phyloP scores from a whole-genome alignment of 2,113 vertebrate genomes.

The Dipodomys stephensi region DNA sequence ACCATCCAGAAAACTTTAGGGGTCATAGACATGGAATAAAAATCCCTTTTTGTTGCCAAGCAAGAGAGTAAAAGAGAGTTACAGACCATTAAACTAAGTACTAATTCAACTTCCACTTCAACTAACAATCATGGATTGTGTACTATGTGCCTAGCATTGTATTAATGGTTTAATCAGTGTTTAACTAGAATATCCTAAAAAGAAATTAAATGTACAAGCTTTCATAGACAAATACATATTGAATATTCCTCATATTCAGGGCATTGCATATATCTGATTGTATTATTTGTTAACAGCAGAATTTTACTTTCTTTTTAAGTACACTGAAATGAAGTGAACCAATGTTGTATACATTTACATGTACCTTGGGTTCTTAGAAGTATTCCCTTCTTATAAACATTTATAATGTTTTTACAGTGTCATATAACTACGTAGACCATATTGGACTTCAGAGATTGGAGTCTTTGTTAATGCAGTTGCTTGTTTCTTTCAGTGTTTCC shows the following conservation, averaged over 20 bases:
- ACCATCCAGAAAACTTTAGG: constrained; percentile 71
- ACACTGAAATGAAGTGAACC: not conserved
- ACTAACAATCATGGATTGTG: constrained; percentile 40
- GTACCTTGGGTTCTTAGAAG: not conserved
- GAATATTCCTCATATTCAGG: not conserved
- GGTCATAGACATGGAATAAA: not conserved
- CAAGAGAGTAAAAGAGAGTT: constrained; percentile 26
- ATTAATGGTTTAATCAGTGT: not conserved
- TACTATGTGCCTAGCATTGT: not conserved
- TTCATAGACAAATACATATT: not conserved
- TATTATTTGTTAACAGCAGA: not conserved
- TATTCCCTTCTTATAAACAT: not conserved
- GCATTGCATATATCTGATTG: not conserved
- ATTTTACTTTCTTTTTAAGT: constrained; percentile 1
- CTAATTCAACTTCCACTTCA: constrained; percentile 51
- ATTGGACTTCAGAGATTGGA: not conserved
- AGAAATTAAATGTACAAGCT: not conserved
- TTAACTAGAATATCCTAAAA: constrained; percentile 44
- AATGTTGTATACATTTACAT: not conserved
- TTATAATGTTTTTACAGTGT: not conserved
- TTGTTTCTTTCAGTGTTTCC: not conserved
- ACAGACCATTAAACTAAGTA: constrained; percentile 45
- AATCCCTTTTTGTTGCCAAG: not conserved
- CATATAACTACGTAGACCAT: not conserved
- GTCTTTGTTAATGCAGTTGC: not conserved